phyloP scores from a whole-genome alignment of 2,888 invertebrate species.

The Agrilus biguttatus region DNA sequence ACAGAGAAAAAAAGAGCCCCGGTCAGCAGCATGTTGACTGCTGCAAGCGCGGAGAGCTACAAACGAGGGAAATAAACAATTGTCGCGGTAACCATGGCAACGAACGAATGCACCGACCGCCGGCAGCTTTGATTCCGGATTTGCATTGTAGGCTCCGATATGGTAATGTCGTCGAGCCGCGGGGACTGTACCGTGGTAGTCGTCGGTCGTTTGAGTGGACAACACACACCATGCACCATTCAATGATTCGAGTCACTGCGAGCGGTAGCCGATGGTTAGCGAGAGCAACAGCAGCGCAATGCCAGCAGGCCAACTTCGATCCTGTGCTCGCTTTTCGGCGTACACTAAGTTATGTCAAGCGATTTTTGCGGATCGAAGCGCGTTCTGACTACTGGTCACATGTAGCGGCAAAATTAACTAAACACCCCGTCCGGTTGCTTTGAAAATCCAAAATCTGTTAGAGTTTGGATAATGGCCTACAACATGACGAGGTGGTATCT shows the following conservation, averaged over 20 bases:
- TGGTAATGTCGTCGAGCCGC: conserved; percentile 28
- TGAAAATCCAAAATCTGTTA: too few species aligned
- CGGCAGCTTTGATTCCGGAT: conserved; percentile 30
- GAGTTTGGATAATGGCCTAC: too few species aligned
- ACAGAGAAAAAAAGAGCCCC: conserved; percentile 19
- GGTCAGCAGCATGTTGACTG: background rate
- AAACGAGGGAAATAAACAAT: conserved; percentile 31
- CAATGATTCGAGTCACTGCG: too few species aligned
- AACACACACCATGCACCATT: too few species aligned
- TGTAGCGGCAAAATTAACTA: too few species aligned
- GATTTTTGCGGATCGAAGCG: conserved; percentile 18
- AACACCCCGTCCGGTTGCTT: too few species aligned
- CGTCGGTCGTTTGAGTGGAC: conserved; percentile 3
- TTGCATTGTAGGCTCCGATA: conserved; percentile 32
- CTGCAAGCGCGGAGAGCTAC: conserved; percentile 23
- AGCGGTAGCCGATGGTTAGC: conserved; percentile 21
- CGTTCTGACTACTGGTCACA: too few species aligned
- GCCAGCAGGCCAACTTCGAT: too few species aligned
- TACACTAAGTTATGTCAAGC: conserved; percentile 30
- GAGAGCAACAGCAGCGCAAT: conserved; percentile 9
- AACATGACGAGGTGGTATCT: too few species aligned
- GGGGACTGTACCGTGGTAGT: conserved; percentile 25
- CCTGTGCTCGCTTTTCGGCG: conserved; percentile 25
- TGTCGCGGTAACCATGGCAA: conserved; percentile 27
- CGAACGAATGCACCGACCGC: conserved; percentile 10